Base-by-base conservation (phyloP, 2,888 invertebrate genomes). In the Mimas tiliae region DNA sequence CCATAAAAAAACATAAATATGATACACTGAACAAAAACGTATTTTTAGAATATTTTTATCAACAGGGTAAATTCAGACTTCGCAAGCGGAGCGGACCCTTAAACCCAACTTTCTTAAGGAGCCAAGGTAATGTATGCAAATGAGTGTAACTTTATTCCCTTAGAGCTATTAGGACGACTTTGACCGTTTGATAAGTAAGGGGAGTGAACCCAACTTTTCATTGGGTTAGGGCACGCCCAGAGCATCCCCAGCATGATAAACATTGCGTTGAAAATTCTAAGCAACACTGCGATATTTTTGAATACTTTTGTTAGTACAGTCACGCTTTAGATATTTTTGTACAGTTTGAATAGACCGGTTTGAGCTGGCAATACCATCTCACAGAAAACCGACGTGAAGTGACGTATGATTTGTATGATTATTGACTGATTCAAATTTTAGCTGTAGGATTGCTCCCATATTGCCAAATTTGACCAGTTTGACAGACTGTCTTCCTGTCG, bases 51-150 rank as follows among this genome's bases (percentile, higher is more conserved):
- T 45, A 69, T 65, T 69, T 70, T 58, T 62, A 63, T 16, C 11
- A 52, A 64, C n/a, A 38, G 52, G 45, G 14, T 51, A 21, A 62
- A 62, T 34, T 42, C 45, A 45, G 45, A 63, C n/a, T 33, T 62
- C 67, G 67, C 72, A 80, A 84, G 75, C 64, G 74, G 78, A 83
- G 79, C 70, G 73, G 33, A 79, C 68, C 78, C 69, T 69, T 66
- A 63, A 69, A 68, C 68, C 75, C 72, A 85, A 87, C 82, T 88
- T 87, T 84, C 83, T 84, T 83, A 70, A 77, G 81, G 82, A 86
- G 82, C 82, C 79, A 84, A 88, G 85, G 88, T 90, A 90, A 90
- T 90, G 67, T 90, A 91, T 90, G 89, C 80, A 89, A 91, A 91
- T 89, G 79, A 86, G 78, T 81, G 79, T 85, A 88, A 91, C 88